These are phyloP conservation scores for Phalacrocorax pelagicus DNA, from an alignment of 2,113 vertebrate species.

Conservation along the genomic window DNA sequence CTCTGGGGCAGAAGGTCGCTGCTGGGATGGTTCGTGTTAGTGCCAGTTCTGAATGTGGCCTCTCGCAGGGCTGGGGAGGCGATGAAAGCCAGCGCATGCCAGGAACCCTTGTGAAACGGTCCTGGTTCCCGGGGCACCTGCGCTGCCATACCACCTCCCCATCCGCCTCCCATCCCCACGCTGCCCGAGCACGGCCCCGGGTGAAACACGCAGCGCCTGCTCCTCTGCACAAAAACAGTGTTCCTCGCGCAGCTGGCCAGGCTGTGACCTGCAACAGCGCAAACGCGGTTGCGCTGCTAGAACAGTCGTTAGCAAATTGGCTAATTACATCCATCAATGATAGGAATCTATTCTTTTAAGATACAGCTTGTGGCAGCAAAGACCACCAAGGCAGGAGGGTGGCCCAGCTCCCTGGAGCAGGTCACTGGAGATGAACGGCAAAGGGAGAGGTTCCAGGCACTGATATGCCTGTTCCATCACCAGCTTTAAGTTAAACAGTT, in stretches of 20 bases:
- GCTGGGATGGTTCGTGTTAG: not conserved
- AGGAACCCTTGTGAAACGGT: fast-evolving
- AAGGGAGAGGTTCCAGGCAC: not conserved
- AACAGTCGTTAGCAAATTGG: not conserved
- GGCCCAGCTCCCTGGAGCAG: too few species aligned
- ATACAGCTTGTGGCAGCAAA: not conserved
- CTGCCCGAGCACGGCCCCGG: fast-evolving
- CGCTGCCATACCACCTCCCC: not conserved
- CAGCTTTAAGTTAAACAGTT: fast-evolving
- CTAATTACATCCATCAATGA: not conserved
- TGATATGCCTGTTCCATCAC: not conserved
- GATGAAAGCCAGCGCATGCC: fast-evolving
- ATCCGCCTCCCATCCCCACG: not conserved
- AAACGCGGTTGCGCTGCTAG: not conserved
- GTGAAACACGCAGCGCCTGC: fast-evolving
- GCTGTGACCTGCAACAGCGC: not conserved
- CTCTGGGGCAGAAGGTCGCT: not conserved
- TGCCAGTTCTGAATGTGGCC: not conserved
- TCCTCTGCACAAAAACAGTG: not conserved
- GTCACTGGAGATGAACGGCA: not conserved
- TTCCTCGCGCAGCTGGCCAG: not conserved
- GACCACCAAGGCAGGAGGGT: not conserved
- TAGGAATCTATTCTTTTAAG: not conserved
- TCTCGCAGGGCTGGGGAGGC: not conserved
- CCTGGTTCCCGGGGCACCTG: fast-evolving